Evolutionary conservation across 92 coral and sea anemone species (phyloP).

Genomic region (Phenganax subtilis): DNA sequence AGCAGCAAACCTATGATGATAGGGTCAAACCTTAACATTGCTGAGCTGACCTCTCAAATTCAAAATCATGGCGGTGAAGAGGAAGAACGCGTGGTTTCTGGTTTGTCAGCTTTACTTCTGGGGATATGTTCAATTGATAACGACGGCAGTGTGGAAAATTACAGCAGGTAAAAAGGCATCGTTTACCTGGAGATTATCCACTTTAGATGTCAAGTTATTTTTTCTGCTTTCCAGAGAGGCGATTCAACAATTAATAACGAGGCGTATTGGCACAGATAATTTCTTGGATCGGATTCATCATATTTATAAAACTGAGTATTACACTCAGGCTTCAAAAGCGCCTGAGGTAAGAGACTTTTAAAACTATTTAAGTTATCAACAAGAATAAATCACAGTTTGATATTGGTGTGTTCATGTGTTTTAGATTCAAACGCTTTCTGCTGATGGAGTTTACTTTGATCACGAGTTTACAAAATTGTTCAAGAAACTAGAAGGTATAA

Average conservation of each 20-base stretch:
- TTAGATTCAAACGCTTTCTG: slow-evolving; percentile 72
- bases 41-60: slow-evolving; percentile 73
- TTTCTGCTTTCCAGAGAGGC: slow-evolving; percentile 56
- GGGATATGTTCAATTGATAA: slow-evolving; percentile 86
- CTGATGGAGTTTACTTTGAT: slow-evolving; percentile 74
- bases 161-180: slow-evolving; percentile 56
- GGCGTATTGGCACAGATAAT: slow-evolving; percentile 83
- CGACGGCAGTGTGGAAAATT: slow-evolving; percentile 80
- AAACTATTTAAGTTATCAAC: not conserved
- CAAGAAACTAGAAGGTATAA: slow-evolving; percentile 87
- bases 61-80: slow-evolving; percentile 89
- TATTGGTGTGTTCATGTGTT: not conserved
- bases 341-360: slow-evolving; percentile 46
- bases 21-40: slow-evolving; percentile 44
- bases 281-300: slow-evolving; percentile 84
- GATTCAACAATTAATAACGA: slow-evolving; percentile 67
- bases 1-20: too few species aligned
- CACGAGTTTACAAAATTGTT: slow-evolving; percentile 93
- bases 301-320: slow-evolving; percentile 91
- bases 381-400: not conserved
- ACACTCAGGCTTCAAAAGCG: slow-evolving; percentile 88
- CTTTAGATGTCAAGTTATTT: not conserved
- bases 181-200: not conserved
- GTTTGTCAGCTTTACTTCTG: slow-evolving; percentile 79
- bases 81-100: slow-evolving; percentile 81